phyloP scores from a whole-genome alignment of 2,888 invertebrate species.

The Ochlodes sylvanus region DNA sequence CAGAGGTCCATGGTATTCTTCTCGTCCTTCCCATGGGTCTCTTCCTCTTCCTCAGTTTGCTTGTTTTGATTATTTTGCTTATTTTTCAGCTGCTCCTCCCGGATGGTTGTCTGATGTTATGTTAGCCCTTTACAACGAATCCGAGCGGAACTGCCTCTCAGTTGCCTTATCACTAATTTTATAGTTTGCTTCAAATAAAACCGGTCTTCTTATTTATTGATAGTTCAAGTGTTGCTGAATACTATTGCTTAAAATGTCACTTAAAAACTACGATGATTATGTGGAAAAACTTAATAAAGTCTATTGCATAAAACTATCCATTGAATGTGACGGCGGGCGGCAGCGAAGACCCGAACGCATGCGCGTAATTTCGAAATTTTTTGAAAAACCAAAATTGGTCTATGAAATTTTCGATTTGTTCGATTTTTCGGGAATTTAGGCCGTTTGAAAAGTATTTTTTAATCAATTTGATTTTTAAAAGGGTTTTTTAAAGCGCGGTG shows the following conservation, averaged over 20 bases:
- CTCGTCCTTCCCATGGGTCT: slow-evolving; percentile 66
- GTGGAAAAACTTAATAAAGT: slow-evolving; percentile 75
- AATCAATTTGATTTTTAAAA: slow-evolving; percentile 51
- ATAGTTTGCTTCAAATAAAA: slow-evolving; percentile 76
- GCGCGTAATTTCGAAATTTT: slow-evolving; percentile 79
- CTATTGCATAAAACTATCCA: slow-evolving; percentile 82
- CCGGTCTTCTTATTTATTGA: slow-evolving; percentile 68
- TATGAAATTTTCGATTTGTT: slow-evolving; percentile 62
- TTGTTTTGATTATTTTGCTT: slow-evolving; percentile 50
- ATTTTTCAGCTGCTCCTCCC: slow-evolving; percentile 69
- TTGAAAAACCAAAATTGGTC: slow-evolving; percentile 68
- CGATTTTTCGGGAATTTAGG: slow-evolving; percentile 50
- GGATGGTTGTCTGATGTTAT: slow-evolving; percentile 76
- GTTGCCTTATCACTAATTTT: slow-evolving; percentile 82
- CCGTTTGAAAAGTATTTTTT: slow-evolving; percentile 58
- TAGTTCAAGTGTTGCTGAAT: slow-evolving; percentile 84
- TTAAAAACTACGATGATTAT: slow-evolving; percentile 81
- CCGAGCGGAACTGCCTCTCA: slow-evolving; percentile 76
- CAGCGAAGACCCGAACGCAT: slow-evolving; percentile 71
- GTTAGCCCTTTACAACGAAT: slow-evolving; percentile 77
- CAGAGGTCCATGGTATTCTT: slow-evolving; percentile 69
- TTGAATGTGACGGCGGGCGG: slow-evolving; percentile 82
- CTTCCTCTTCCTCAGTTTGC: slow-evolving; percentile 56
- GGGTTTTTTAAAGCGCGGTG: slow-evolving; percentile 57
- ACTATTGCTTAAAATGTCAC: slow-evolving; percentile 76